Evolutionary conservation across 2,113 vertebrate species (phyloP).

Genomic region (Microcebus tavaratra): DNA sequence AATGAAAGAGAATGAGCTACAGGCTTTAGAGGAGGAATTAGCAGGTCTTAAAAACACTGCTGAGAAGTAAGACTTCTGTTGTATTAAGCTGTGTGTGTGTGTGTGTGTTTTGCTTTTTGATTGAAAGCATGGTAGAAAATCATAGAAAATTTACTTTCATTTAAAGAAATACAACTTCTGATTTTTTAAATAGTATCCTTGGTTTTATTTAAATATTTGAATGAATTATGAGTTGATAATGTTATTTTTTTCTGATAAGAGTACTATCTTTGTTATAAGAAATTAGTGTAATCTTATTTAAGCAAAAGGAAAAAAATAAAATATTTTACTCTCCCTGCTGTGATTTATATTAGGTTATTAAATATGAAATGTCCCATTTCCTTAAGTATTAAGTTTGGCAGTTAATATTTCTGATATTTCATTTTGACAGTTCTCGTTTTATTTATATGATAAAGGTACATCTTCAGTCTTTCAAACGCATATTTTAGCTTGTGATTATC

Average conservation of each 20-base stretch:
- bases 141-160: not conserved
- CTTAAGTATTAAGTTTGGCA: too few relatives aligned
- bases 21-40: constrained; percentile 86
- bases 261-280: constrained; percentile 8
- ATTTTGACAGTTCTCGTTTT: too few relatives aligned
- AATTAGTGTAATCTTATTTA: not conserved
- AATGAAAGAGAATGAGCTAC: constrained; percentile 87
- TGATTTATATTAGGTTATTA: too few relatives aligned
- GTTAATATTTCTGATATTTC: too few relatives aligned
- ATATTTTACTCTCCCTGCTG: not conserved
- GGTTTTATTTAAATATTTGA: constrained; percentile 20
- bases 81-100: not conserved
- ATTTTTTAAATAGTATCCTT: not conserved
- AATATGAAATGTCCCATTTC: too few relatives aligned
- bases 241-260: constrained; percentile 11
- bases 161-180: not conserved
- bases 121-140: not conserved
- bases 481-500: too few relatives aligned
- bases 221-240: not conserved
- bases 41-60: constrained; percentile 86
- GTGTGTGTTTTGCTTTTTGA: not conserved
- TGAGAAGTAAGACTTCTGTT: constrained; percentile 88
- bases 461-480: too few relatives aligned
- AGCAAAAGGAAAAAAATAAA: not conserved
- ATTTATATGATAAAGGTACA: too few relatives aligned